Evolutionary conservation across 2,888 invertebrate species (phyloP).

Genomic region (Melitaea athalia): DNA sequence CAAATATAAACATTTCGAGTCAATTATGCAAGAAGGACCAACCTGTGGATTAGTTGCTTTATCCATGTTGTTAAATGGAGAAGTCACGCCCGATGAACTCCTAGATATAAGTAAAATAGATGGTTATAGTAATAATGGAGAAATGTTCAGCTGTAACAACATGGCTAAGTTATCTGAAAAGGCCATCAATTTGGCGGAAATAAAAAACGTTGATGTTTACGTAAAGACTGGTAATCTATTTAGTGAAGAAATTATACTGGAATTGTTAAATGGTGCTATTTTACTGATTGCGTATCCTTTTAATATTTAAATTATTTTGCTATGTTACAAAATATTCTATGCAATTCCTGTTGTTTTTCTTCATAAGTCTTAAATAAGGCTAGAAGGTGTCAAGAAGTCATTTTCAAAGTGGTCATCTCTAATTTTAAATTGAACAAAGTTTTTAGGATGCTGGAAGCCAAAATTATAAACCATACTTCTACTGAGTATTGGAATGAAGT

Average conservation of each 20-base stretch:
- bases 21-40: conserved; percentile 82
- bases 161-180: conserved; percentile 85
- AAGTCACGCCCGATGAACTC: conserved; percentile 80
- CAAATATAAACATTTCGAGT: conserved; percentile 65
- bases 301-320: background rate
- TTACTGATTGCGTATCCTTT: conserved; percentile 86
- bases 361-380: background rate
- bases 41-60: conserved; percentile 95
- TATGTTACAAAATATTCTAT: no score
- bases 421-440: no score
- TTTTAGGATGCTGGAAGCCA: no score
- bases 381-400: no score
- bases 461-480: no score
- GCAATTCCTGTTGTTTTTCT: background rate
- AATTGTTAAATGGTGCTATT: conserved; percentile 80
- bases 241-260: conserved; percentile 74
- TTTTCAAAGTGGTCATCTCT: no score
- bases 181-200: conserved; percentile 75
- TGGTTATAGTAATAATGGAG: conserved; percentile 91
- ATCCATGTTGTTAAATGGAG: conserved; percentile 87
- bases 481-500: no score
- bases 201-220: conserved; percentile 59
- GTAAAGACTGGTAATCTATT: conserved; percentile 71
- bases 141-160: conserved; percentile 91
- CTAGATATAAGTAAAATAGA: conserved; percentile 84